phyloP scores from a whole-genome alignment of 2,888 invertebrate genomes.

The Rhogogaster chlorosoma region DNA sequence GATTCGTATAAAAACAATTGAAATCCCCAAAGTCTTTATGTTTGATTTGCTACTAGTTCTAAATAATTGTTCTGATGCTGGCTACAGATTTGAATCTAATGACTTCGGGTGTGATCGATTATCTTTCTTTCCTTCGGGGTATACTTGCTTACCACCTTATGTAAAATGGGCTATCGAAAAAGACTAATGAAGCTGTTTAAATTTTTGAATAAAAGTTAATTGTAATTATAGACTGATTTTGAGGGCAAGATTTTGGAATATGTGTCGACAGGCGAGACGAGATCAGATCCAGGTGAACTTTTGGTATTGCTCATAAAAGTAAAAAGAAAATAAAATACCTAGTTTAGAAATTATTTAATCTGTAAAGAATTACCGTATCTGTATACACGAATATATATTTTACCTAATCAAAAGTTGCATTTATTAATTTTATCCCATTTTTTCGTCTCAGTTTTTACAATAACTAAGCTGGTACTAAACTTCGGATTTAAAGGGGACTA shows the following conservation, averaged over 20 bases:
- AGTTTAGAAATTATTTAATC: conserved; percentile 15
- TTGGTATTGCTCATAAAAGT: background rate
- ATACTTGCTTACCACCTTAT: background rate
- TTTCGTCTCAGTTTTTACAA: background rate
- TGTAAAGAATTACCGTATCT: conserved; percentile 43
- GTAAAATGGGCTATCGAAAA: background rate
- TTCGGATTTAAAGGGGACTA: background rate
- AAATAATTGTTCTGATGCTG: background rate
- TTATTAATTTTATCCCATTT: background rate
- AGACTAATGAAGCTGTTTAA: background rate
- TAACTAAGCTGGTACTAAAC: background rate
- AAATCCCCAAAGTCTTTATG: background rate
- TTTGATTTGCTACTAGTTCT: background rate
- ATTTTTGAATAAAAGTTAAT: background rate
- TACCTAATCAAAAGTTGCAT: conserved; percentile 15
- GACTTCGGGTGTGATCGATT: background rate
- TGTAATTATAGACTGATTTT: conserved; percentile 10
- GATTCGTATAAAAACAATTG: background rate
- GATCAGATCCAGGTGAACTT: background rate
- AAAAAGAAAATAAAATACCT: background rate
- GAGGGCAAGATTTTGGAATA: background rate
- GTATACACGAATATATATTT: conserved; percentile 48
- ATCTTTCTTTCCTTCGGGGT: background rate
- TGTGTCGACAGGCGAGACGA: background rate
- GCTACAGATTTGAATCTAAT: background rate